Evolutionary conservation across 2,888 invertebrate species (phyloP), one percentile per base, ranked within the genome.

Genomic region (Ditula angustiorana): DNA sequence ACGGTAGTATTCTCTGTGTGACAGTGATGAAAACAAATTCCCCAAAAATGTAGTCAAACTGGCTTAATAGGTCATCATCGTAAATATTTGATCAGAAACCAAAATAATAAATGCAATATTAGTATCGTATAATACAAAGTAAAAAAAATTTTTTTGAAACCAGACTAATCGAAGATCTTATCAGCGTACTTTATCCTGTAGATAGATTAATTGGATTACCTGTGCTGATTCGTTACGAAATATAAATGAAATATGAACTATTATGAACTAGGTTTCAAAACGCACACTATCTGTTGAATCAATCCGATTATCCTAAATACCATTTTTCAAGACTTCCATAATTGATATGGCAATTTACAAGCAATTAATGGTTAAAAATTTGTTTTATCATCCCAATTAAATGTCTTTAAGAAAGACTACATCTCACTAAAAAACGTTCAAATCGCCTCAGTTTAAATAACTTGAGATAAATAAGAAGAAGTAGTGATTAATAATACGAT

Each of bases 101-200:
- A 30, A 30, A 3, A 1, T 10, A 30, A 30, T 8, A 30, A 30
- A 30, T 10, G n/a, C 30, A 10, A 30, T 10, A 30, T 30, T 8
- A 8, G 11, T 52, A 64, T 44, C 21, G 23, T 55, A 24, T 26
- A 47, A 53, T 21, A 26, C 7, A 30, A 28, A 1, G 41, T 5
- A 41, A 52, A 37, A 10, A 24, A n/a, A 24, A 28, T 21, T 2
- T 55, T 16, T 19, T 0, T n/a, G 0, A 13, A 28, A 28, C 41
- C 11, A 30, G 30, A 46, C 10, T 30, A 21, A 57, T 57, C 44
- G 46, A 30, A 46, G 35, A 24, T 57, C 30, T 58, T 58, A 58
- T 58, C 58, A 33, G 13, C 7, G 44, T 30, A 13, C 56, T 8
- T 13, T 13, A 30, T 46, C n/a, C 28, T 30, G 26, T 26, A 16